phyloP scores from a whole-genome alignment of 2,888 invertebrate species.

The Agrotis ipsilon region DNA sequence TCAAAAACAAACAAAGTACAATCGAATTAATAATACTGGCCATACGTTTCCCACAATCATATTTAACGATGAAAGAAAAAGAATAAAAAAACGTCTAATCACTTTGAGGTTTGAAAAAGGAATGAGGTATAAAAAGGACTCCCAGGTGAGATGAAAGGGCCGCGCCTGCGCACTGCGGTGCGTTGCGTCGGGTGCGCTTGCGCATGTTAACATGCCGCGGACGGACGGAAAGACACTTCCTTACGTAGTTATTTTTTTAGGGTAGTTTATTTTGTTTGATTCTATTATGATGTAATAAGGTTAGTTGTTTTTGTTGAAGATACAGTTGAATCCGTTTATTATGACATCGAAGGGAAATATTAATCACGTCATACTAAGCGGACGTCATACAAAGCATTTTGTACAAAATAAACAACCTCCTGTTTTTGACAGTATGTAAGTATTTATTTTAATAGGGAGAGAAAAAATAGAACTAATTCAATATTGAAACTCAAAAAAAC shows the following conservation, averaged over 20 bases:
- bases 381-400: too few relatives aligned
- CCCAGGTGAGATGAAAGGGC: conserved; percentile 87
- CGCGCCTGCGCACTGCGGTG: conserved; percentile 70
- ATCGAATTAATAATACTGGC: conserved; percentile 87
- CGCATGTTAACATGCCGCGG: conserved; percentile 81
- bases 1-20: conserved; percentile 78
- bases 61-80: conserved; percentile 74
- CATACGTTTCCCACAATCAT: conserved; percentile 85
- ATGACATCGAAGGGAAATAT: too few relatives aligned
- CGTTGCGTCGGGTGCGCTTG: conserved; percentile 70
- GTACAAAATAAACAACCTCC: too few relatives aligned
- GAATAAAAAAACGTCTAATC: conserved; percentile 74
- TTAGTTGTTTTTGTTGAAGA: conserved; percentile 34
- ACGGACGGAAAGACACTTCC: conserved; percentile 82
- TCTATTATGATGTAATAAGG: conserved; percentile 59
- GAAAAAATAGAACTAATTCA: too few relatives aligned
- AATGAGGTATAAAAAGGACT: conserved; percentile 78
- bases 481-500: too few relatives aligned
- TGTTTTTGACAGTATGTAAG: too few relatives aligned
- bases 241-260: conserved; percentile 65
- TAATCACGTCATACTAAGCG: too few relatives aligned
- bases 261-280: conserved; percentile 54
- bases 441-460: too few relatives aligned
- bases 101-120: conserved; percentile 79
- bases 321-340: too few relatives aligned